Base-by-base conservation (phyloP, 2,113 vertebrate genomes). In the Nycticryphes semicollaris region DNA sequence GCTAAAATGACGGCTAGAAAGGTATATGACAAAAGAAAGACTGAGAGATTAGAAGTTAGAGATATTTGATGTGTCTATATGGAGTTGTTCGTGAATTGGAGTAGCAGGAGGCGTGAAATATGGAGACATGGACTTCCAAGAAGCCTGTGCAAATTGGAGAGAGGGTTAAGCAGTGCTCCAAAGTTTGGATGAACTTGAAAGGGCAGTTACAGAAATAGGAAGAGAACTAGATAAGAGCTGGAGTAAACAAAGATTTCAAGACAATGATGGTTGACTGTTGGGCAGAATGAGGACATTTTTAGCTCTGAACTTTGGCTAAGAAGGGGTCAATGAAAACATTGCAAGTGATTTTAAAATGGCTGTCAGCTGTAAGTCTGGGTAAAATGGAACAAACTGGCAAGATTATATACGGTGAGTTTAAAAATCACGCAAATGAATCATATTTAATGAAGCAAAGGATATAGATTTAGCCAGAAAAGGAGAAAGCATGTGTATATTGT, bases 201-300 rank as follows among this genome's bases (percentile, higher is more conserved):
- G 67, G 27, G 11, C 35, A 69, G 17, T 88, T 80, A 80, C 17
- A 82, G 70, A 92, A 91, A 56, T 31, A 95, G 57, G 33, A 79
- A 64, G 30, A 82, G 31, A 72, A 48, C 25, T 47, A 64, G 63
- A 33, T 64, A 48, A 41, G 13, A 84, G 23, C 56, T 84, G 56
- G 48, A 91, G 31, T 93, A 89, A 93, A 81, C 43, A 89, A 83
- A 87, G 45, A 48, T 80, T 85, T 92, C 62, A 85, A 73, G 35
- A 69, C 37, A 27, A 22, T 73, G 72, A 45, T 18, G 39, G 10
- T 15, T 96, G 35, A 35, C 21, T 67, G 3, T 31, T 91, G 62
- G 16, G 21, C 16, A 68, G 16, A 50, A 39, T 53, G 27, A 62
- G 33, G 23, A 53, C 22, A 23, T 39, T 77, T 90, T 73, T 74